These are phyloP conservation scores for Ptyas mucosa DNA, from an alignment of 2,113 vertebrate genomes.

Conservation along the genomic window DNA sequence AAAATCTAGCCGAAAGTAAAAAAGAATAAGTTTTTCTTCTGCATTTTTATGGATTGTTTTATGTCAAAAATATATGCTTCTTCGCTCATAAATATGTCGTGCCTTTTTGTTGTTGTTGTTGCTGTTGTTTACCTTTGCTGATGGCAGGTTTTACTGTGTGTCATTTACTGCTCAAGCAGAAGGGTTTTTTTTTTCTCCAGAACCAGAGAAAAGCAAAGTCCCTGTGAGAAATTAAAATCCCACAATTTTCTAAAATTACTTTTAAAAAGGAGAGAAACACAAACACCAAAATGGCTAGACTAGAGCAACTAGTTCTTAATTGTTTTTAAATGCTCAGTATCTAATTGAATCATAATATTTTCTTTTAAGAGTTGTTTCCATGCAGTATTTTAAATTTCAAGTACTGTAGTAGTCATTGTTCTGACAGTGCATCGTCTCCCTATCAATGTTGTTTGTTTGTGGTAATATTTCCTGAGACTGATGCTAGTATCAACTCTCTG, in stretches of 20 bases:
- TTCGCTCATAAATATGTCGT: conserved; percentile 18
- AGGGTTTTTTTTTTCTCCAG: conserved; percentile 18
- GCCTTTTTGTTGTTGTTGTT: neutral
- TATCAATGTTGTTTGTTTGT: neutral
- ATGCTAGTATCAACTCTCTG: neutral
- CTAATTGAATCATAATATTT: conserved; percentile 57
- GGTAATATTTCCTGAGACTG: conserved; percentile 1
- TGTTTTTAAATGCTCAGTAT: conserved; percentile 53
- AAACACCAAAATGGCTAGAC: neutral
- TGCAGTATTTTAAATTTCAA: conserved; percentile 29
- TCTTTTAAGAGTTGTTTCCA: conserved; percentile 38
- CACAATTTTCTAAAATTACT: conserved; percentile 1
- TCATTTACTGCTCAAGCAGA: conserved; percentile 21
- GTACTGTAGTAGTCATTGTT: conserved; percentile 25
- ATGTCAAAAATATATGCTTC: neutral
- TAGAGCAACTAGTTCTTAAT: conserved; percentile 40
- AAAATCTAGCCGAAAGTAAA: neutral
- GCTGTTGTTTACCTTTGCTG: conserved; percentile 33
- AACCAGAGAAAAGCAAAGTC: conserved; percentile 27
- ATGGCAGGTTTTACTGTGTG: conserved; percentile 25
- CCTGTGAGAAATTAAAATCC: conserved; percentile 1
- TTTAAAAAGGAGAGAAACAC: conserved; percentile 8
- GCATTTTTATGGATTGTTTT: conserved; percentile 17
- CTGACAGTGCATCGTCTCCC: conserved; percentile 25
- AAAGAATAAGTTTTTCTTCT: neutral